Evolutionary conservation across 2,888 invertebrate species (phyloP).

Genomic region (Dione juno): DNA sequence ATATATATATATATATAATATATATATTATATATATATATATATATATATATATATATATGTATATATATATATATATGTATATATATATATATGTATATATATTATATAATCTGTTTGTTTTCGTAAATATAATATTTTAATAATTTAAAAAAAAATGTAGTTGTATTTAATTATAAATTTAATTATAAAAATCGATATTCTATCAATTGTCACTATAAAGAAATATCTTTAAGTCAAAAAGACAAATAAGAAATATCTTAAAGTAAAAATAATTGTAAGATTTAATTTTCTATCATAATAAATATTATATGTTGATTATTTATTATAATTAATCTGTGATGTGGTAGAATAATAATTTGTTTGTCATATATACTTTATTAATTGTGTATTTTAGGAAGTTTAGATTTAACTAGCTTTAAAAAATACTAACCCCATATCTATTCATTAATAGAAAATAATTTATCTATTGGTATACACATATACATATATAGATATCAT

Average conservation of each 20-base stretch:
- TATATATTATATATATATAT: too few species aligned
- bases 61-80: too few species aligned
- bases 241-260: too few species aligned
- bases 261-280: neutral
- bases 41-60: too few species aligned
- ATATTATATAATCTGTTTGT: neutral
- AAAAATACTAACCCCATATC: neutral
- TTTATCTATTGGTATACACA: neutral
- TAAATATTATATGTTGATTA: constrained; percentile 9
- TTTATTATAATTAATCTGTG: constrained; percentile 34
- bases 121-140: neutral
- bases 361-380: constrained; percentile 24
- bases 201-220: neutral
- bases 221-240: neutral
- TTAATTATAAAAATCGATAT: neutral
- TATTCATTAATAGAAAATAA: neutral
- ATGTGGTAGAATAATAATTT: constrained; percentile 56
- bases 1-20: too few species aligned
- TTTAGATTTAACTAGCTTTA: neutral
- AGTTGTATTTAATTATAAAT: too few species aligned
- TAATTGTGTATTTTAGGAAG: constrained; percentile 3
- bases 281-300: constrained; percentile 4
- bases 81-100: too few species aligned
- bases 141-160: too few species aligned
- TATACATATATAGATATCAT: too few species aligned